These are phyloP conservation scores for Zeuzera pyrina DNA, from an alignment of 2,888 invertebrate genomes.

Conservation along the genomic window DNA sequence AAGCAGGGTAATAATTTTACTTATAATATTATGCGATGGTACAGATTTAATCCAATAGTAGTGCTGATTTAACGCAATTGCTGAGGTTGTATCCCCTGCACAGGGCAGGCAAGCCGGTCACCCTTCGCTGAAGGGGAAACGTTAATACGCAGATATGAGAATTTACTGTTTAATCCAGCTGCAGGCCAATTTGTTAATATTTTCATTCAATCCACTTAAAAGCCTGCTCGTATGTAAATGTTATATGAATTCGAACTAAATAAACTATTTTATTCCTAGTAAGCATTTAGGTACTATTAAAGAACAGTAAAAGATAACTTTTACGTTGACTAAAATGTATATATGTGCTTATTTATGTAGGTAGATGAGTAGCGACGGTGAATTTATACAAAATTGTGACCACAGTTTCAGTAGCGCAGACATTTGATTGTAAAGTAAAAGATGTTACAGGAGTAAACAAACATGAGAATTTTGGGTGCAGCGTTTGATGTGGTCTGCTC, in stretches of 20 bases:
- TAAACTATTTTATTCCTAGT: no score
- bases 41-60: constrained; percentile 59
- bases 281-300: no score
- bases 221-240: constrained; percentile 39
- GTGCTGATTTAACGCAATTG: constrained; percentile 67
- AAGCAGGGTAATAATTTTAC: not conserved
- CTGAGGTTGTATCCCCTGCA: constrained; percentile 63
- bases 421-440: no score
- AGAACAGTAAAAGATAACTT: no score
- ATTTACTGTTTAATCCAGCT: constrained; percentile 71
- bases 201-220: constrained; percentile 71
- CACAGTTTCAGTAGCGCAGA: no score
- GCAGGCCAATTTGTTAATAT: constrained; percentile 71
- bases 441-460: constrained; percentile 14
- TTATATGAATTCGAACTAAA: no score
- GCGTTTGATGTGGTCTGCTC: constrained; percentile 34
- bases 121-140: constrained; percentile 63
- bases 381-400: no score
- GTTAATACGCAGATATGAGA: constrained; percentile 70
- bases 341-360: no score
- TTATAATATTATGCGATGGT: constrained; percentile 18
- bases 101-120: constrained; percentile 41
- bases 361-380: no score
- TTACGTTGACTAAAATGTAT: no score
- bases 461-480: constrained; percentile 25